Percentiles rank a stretch among this genome's conserved stretches.
These are phyloP conservation scores for Diuraphis noxia DNA, from an alignment of 1,140 invertebrate species.

Conservation along the genomic window DNA sequence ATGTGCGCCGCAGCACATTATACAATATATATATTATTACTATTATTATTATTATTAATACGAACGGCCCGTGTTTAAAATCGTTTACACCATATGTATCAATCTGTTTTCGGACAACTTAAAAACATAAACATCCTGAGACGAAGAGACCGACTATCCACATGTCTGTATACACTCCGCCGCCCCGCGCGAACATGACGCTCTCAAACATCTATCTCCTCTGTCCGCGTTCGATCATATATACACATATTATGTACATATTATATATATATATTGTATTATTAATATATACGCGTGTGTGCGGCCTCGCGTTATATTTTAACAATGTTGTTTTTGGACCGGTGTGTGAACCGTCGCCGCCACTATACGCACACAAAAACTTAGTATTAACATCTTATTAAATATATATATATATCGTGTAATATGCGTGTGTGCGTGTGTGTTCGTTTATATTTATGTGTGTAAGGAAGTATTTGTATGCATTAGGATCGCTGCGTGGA, in stretches of 20 bases:
- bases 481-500: background rate
- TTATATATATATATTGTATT: background rate
- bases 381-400: background rate
- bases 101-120: slow-evolving; percentile 40
- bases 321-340: slow-evolving; percentile 53
- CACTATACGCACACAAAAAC: background rate
- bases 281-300: slow-evolving; percentile 10
- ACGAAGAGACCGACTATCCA: slow-evolving; percentile 8
- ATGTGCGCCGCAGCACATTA: background rate
- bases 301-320: slow-evolving; percentile 37
- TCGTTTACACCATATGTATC: slow-evolving; percentile 51
- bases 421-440: background rate
- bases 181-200: too few relatives aligned
- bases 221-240: too few relatives aligned
- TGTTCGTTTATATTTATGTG: background rate
- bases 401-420: background rate
- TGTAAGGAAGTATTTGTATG: background rate
- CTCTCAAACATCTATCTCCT: too few relatives aligned
- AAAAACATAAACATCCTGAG: slow-evolving; percentile 48
- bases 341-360: slow-evolving; percentile 3
- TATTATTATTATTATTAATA: background rate
- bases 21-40: background rate
- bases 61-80: slow-evolving; percentile 34
- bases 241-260: background rate
- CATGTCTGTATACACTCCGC: background rate